Evolutionary conservation across 2,888 invertebrate genomes (phyloP), one percentile per base, ranked within the genome.

Genomic region (Serrognathus titanus): DNA sequence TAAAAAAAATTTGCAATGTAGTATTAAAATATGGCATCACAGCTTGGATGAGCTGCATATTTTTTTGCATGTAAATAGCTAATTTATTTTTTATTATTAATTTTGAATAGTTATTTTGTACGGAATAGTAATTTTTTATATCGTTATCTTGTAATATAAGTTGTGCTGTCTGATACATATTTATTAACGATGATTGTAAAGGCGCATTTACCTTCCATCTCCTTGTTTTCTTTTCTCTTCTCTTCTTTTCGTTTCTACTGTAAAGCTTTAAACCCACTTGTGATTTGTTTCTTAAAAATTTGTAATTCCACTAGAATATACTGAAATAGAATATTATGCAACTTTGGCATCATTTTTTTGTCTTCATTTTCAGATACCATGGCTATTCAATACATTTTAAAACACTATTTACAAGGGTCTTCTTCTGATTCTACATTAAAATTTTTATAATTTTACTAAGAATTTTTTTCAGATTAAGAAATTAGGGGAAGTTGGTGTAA

Each of bases 51-150:
- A 16, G 20, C 45, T 47, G 55, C 48, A 51, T 52, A 41, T 57
- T 43, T 48, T 47, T 54, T 39, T 58, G 53, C 55, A 43, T 62
- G 57, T 60, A 62, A 46, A 60, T 62, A 62, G 62, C 57, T 62
- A 60, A 62, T 60, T 62, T 62, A 62, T 62, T 62, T 57, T 58
- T 57, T 60, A 47, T 53, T 52, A 36, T 46, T 52, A 52, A 47
- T 53, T 53, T 47, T 48, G 40, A 53, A 35, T 53, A 53, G 48
- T 46, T 38, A 38, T 53, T 53, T 40, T 39, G 45, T 53, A 53
- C 46, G 13, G 11, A 35, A 52, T 24, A 47, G 24, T 35, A 46
- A 16, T 47, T 47, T 53, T 53, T 53, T 53, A 47, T 45, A 52
- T 24, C 37, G 53, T 53, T 53, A 53, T 39, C 48, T 53, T 31